Evolutionary conservation across 2,888 invertebrate genomes (phyloP).

Genomic region (Cryptocephalus primarius): DNA sequence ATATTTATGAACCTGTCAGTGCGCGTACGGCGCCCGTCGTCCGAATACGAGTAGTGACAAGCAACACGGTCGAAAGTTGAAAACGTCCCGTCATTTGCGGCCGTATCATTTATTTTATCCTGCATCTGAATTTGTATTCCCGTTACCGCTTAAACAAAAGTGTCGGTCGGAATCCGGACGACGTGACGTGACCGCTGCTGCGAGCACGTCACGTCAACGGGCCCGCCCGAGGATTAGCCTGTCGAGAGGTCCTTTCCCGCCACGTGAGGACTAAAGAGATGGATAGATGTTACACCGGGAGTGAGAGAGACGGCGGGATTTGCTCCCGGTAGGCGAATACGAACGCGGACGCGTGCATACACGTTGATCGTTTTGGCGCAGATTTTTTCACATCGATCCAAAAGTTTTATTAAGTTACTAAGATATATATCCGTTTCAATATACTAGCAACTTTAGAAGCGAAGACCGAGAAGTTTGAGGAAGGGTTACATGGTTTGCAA

Average conservation of each 20-base stretch:
- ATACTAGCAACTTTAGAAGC: no score
- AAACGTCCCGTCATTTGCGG: slow-evolving; percentile 10
- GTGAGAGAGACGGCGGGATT: no score
- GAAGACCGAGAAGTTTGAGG: no score
- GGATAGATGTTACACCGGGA: no score
- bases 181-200: slow-evolving; percentile 26
- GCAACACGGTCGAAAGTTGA: slow-evolving; percentile 9
- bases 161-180: slow-evolving; percentile 25
- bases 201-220: slow-evolving; percentile 30
- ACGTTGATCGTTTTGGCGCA: no score
- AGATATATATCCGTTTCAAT: no score
- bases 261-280: no score
- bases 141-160: slow-evolving; percentile 20
- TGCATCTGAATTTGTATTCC: slow-evolving; percentile 13
- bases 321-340: no score
- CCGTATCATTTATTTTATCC: slow-evolving; percentile 9
- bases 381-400: no score
- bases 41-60: slow-evolving; percentile 9
- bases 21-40: slow-evolving; percentile 1
- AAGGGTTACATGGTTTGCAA: no score
- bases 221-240: slow-evolving; percentile 12
- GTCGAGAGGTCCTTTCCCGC: neutral
- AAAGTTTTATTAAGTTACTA: no score
- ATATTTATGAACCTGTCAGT: slow-evolving; percentile 12
- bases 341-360: no score